Evolutionary conservation across 2,113 vertebrate species (phyloP), one percentile per base, ranked within the genome.

Genomic region (Prinia subflava): DNA sequence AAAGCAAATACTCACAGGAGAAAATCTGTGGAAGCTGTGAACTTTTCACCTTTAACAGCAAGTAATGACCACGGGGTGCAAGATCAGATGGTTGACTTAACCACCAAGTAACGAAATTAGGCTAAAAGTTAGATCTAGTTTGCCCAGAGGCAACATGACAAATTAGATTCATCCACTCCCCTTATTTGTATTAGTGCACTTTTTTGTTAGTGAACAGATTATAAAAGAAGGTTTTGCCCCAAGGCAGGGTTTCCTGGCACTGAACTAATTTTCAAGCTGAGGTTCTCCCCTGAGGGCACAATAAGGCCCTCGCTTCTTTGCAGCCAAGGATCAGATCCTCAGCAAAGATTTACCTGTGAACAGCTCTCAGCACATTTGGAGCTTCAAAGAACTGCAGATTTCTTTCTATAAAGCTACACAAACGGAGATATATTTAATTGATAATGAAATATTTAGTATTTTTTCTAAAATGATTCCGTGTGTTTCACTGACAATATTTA

Each of bases 41-140:
- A 97, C 96, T 96, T 89, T 94, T 96, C 83, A 96, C 94, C 96
- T 95, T 88, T 50, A 83, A 78, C 83, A 91, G 94, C 80, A 78
- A 87, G 76, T 53, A 83, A 89, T 68, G 92, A 89, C 96, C 83
- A 87, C 2, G 0, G 83, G 91, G 73, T 92, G 91, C 56, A 89
- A 84, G 95, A 93, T 97, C 94, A 97, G 94, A 93, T 91, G 89
- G 80, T 78, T 89, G 86, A 78, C 80, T 92, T 91, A 90, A 73
- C 83, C 1, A 0, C 73, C 1, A 0, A 92, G 86, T 84, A 97
- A 94, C 9, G 0, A 96, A 95, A 97, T 97, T 89, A 96, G 89
- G 69, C 86, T 92, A 87, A 97, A 95, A 97, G 94, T 96, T 95
- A 93, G 86, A 89, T 56, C 52, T 87, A 22, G 39, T 84, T 76